These are phyloP conservation scores for Nomada hirtipes DNA, from an alignment of 2,888 invertebrate genomes.

Conservation along the genomic window DNA sequence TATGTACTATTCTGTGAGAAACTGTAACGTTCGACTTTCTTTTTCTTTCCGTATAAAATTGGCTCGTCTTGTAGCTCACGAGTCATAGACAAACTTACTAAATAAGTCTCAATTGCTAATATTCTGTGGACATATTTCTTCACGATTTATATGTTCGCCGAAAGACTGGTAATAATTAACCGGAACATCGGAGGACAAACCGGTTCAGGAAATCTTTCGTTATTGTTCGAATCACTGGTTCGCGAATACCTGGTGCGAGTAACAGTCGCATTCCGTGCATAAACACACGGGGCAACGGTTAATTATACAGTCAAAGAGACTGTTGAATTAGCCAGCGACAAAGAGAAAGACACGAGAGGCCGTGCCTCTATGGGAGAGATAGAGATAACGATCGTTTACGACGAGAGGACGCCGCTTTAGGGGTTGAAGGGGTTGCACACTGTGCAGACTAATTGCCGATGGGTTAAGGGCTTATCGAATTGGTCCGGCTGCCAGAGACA, in stretches of 20 bases:
- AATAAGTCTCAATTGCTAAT: too few relatives aligned
- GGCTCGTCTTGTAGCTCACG: neutral
- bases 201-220: neutral
- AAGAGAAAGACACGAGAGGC: slow-evolving; percentile 40
- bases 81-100: too few relatives aligned
- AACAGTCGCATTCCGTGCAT: slow-evolving; percentile 45
- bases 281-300: slow-evolving; percentile 59
- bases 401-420: slow-evolving; percentile 16
- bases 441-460: slow-evolving; percentile 78
- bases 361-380: slow-evolving; percentile 36
- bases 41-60: too few relatives aligned
- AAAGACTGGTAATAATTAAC: too few relatives aligned
- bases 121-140: too few relatives aligned
- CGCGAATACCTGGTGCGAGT: slow-evolving; percentile 17
- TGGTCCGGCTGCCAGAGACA: slow-evolving; percentile 45
- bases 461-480: slow-evolving; percentile 80
- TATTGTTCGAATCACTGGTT: slow-evolving; percentile 4
- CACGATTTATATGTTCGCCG: too few relatives aligned
- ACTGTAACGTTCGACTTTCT: too few relatives aligned
- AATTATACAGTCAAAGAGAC: slow-evolving; percentile 73
- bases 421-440: slow-evolving; percentile 51
- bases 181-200: neutral
- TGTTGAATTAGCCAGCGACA: slow-evolving; percentile 56
- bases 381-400: slow-evolving; percentile 34
- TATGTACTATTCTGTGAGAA: neutral